phyloP scores from a whole-genome alignment of 2,113 vertebrate genomes.

The Prionailurus bengalensis region DNA sequence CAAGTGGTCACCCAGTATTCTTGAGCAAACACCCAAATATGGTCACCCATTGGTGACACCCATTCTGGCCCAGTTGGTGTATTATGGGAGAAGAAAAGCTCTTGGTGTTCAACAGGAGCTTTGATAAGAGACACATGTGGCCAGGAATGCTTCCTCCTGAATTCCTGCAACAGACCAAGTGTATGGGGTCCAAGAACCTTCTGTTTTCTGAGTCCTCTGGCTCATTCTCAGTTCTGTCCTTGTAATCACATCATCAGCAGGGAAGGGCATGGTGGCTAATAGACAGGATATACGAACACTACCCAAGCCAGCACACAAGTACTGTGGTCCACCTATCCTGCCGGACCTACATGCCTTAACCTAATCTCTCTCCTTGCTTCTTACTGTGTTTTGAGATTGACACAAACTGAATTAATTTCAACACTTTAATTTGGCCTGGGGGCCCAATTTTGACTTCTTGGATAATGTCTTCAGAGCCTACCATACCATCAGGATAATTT shows the following conservation, averaged over 20 bases:
- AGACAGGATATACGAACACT: background rate
- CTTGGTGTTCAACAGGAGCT: background rate
- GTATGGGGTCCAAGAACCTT: background rate
- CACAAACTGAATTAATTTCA: background rate
- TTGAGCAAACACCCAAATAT: background rate
- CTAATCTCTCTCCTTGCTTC: background rate
- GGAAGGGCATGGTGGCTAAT: background rate
- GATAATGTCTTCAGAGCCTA: background rate
- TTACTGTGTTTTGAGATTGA: background rate
- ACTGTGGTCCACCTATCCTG: background rate
- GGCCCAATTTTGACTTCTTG: background rate
- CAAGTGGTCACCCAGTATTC: background rate
- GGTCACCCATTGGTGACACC: background rate
- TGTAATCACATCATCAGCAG: no score
- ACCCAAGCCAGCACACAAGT: background rate
- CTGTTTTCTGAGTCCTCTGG: background rate
- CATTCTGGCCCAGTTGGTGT: background rate
- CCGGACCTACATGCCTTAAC: background rate
- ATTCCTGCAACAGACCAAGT: background rate
- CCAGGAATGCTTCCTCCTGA: background rate
- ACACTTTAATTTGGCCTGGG: background rate
- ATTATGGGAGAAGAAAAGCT: background rate
- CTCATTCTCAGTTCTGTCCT: background rate
- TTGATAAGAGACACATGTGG: background rate
- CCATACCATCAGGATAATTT: background rate